Percentiles rank a stretch among this genome's conserved stretches.
Evolutionary conservation across 2,113 vertebrate genomes (phyloP).

Genomic region (Arizona elegans): DNA sequence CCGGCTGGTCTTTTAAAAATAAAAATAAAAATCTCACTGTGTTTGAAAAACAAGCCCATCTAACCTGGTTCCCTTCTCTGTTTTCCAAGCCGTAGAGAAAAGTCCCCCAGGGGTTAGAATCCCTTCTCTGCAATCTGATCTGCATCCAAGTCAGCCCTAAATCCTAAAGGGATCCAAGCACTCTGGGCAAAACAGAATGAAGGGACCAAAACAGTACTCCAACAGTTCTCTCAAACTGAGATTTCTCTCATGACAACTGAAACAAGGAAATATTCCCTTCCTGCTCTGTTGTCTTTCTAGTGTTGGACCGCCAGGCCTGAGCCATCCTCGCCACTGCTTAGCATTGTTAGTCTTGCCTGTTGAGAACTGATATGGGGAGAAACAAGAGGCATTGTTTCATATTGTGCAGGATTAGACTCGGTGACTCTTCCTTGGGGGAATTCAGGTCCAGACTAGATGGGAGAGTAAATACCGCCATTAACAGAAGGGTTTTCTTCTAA

Average conservation of each 20-base stretch:
- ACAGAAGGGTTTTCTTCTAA: not conserved
- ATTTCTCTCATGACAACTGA: not conserved
- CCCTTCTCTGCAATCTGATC: not conserved
- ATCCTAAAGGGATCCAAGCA: not conserved
- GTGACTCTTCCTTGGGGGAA: not conserved
- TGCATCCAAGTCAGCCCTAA: not conserved
- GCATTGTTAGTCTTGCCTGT: not conserved
- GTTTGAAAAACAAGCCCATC: not conserved
- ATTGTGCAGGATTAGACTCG: not conserved
- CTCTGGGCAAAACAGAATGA: not conserved
- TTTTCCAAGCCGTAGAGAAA: not conserved
- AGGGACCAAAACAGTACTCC: not conserved
- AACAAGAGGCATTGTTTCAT: not conserved
- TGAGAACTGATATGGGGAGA: not conserved
- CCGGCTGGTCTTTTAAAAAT: not conserved
- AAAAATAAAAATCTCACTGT: not conserved
- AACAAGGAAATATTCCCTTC: not conserved
- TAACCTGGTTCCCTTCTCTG: not conserved
- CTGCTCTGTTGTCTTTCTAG: not conserved
- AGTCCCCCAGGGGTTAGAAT: not conserved
- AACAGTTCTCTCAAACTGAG: not conserved
- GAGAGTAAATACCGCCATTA: not conserved
- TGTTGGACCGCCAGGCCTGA: not conserved
- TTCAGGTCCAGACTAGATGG: not conserved
- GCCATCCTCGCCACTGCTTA: not conserved